Base-by-base conservation (phyloP, 2,888 invertebrate species). In the Caenorhabditis becei region DNA sequence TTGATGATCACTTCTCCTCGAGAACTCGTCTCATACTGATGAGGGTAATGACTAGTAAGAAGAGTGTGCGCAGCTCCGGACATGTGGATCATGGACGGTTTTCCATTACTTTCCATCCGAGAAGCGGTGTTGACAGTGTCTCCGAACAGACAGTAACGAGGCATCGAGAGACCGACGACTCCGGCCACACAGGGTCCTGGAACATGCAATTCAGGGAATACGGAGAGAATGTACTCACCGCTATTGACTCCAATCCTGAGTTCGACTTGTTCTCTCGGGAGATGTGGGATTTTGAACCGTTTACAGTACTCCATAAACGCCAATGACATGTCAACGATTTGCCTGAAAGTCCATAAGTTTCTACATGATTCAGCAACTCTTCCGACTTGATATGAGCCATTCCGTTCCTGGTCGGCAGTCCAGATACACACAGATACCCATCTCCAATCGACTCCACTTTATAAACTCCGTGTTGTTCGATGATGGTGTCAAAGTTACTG, bases 391-490 rank as follows among this genome's bases (percentile, higher is more conserved):
- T 77, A 66, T 86, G 85, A 5, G 75, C 71, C 41, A 62, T 44
- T 5, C 89, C 89, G 66, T 89, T 89, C 20, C 88, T 83, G 32
- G 81, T 80, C 1, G 89, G 89, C 23, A 89, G 75, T 1, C 89
- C 89, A 35, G 88, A 88, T 10, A 87, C 89, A 67, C 87, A 88
- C 14, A 90, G 83, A 77, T 89, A 90, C 10, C 88, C 89, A 71
- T 89, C 89, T 16, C 89, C 89, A 61, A 90, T 90, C 0, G 90
- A 88, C 75, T 90, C 90, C 14, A 86, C 89, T 80, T 89, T 89
- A 74, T 89, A 89, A 53, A 87, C 89, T 49, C 86, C 86, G 54
- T 86, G 85, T 35, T 84, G 83, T 47, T 85, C 89, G 58, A 89
- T 89, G n/a, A 89, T 87, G 5, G 82, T 80, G 77, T 89, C 89